Conservation (phyloP, 2,113 vertebrate genomes). For the Toxotes chatareus region DNA sequence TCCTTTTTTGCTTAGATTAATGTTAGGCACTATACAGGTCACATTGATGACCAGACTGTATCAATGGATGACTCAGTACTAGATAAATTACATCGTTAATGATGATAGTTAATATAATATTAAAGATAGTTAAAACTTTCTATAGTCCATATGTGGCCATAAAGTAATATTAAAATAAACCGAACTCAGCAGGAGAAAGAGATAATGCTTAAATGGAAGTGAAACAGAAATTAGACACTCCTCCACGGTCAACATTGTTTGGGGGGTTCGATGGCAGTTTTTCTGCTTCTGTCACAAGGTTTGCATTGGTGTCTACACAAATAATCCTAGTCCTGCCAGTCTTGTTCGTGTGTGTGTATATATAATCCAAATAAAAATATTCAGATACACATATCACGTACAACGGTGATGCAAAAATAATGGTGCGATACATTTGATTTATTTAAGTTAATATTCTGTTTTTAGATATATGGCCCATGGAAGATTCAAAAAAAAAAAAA, state of each 20-base stretch:
- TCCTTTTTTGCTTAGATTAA: not conserved
- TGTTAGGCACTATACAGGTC: not conserved
- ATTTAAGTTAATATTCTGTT: not conserved
- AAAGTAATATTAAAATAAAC: not conserved
- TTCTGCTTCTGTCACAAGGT: constrained; percentile 15
- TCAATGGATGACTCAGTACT: too few species aligned
- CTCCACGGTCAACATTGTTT: not conserved
- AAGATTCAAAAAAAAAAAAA: not conserved
- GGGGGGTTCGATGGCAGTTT: not conserved
- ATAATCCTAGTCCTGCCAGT: not conserved
- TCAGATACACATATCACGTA: not conserved
- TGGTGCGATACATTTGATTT: not conserved
- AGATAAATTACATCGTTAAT: not conserved
- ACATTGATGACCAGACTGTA: not conserved
- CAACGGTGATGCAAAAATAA: not conserved
- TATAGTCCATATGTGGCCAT: not conserved
- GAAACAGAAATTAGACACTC: not conserved
- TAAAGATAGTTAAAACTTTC: not conserved
- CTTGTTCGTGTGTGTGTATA: not conserved
- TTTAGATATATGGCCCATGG: not conserved
- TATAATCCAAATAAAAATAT: not conserved
- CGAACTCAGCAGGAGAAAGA: not conserved
- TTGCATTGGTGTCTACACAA: not conserved
- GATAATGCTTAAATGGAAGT: not conserved
- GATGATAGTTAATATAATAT: not conserved